phyloP scores from a whole-genome alignment of 2,888 invertebrate genomes.

The Omphaloscelis lunosa region DNA sequence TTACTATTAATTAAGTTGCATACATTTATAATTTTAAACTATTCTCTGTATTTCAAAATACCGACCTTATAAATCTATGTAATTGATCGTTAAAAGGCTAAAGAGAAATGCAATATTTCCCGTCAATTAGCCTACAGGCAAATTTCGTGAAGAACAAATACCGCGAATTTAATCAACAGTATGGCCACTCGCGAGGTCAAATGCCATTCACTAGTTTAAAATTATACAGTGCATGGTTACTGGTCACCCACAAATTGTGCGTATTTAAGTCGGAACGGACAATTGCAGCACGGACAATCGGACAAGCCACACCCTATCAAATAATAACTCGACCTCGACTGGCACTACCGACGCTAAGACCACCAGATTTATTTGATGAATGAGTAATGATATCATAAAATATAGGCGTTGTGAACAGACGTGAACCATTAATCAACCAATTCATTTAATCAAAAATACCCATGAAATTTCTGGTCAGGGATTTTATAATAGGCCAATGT shows the following conservation, averaged over 20 bases:
- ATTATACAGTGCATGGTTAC: slow-evolving; percentile 61
- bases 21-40: neutral
- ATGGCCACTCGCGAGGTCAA: slow-evolving; percentile 59
- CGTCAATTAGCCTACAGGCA: slow-evolving; percentile 37
- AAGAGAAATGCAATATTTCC: slow-evolving; percentile 53
- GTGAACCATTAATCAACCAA: slow-evolving; percentile 44
- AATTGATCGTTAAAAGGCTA: slow-evolving; percentile 43
- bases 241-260: slow-evolving; percentile 64
- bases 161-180: slow-evolving; percentile 45
- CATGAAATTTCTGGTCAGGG: slow-evolving; percentile 17
- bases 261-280: slow-evolving; percentile 52
- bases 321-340: slow-evolving; percentile 69
- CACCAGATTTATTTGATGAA: slow-evolving; percentile 25
- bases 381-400: slow-evolving; percentile 44
- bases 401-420: slow-evolving; percentile 10
- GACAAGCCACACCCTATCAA: slow-evolving; percentile 78
- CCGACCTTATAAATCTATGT: slow-evolving; percentile 18
- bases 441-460: slow-evolving; percentile 21
- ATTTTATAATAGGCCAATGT: slow-evolving; percentile 9
- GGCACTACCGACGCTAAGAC: slow-evolving; percentile 17
- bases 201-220: slow-evolving; percentile 66
- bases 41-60: slow-evolving; percentile 16
- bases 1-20: neutral
- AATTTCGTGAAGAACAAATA: slow-evolving; percentile 58
- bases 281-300: slow-evolving; percentile 66